Evolutionary conservation across 2,888 invertebrate genomes (phyloP).

Genomic region (Pseudolycoriella hygida): DNA sequence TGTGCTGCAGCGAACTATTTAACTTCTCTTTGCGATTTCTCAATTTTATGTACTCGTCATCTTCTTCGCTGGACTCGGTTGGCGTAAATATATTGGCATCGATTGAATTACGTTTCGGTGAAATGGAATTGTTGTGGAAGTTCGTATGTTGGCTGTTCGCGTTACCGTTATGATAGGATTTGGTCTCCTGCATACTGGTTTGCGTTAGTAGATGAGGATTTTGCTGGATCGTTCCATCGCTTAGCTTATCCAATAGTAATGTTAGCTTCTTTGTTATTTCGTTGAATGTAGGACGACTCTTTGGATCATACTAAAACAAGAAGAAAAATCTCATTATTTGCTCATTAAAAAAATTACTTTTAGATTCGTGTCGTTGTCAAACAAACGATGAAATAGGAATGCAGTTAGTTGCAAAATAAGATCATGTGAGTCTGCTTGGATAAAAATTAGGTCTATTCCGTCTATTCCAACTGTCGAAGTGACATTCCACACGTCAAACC

Average conservation of each 20-base stretch:
- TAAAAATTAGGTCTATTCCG: no score
- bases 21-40: background rate
- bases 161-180: background rate
- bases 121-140: constrained; percentile 9
- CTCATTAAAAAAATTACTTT: no score
- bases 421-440: no score
- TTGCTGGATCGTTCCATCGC: constrained; percentile 6
- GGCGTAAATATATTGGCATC: constrained; percentile 11
- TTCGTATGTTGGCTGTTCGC: constrained; percentile 5
- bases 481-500: no score
- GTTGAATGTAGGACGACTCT: constrained; percentile 70
- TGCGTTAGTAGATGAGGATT: background rate
- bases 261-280: constrained; percentile 55
- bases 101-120: constrained; percentile 12
- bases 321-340: constrained; percentile 10
- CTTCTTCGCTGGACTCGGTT: constrained; percentile 19
- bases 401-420: no score
- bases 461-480: no score
- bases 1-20: constrained; percentile 30
- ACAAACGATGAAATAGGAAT: no score
- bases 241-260: constrained; percentile 37
- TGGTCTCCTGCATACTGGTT: no score
- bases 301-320: constrained; percentile 61
- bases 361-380: no score
- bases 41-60: constrained; percentile 13